Evolutionary conservation across 2,797 vertebrate genomes (phyloP), one percentile per base, ranked within the genome.

Genomic region (Novumbra hubbsi): DNA sequence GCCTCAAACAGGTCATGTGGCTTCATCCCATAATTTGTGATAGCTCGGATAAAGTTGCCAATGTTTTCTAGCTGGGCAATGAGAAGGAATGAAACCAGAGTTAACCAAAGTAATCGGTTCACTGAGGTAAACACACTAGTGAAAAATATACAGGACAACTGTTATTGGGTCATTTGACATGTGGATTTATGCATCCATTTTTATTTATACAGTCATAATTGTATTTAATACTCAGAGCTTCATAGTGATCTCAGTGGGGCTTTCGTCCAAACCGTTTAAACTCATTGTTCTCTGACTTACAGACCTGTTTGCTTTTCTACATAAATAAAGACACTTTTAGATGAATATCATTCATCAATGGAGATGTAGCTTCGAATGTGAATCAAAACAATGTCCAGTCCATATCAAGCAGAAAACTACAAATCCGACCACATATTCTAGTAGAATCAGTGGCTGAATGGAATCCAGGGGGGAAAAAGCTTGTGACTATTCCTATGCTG

Each of bases 1-100:
- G 97, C 96, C 82, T 99, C 97, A 1, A 99, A 99, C 89, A 96
- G 91, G 90, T 99, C 97, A 0, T 97, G 93, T 16, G 92, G 94
- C 88, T 85, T 96, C 84, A 98, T 89, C 50, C 97, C 97, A 0
- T 96, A 99, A 4, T 93, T 95, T 0, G 95, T 96, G 87, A 97
- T 96, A 72, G 93, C 96, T 49, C 94, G 91, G 78, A 97, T 94
- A 81, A 98, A 99, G 76, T 98, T 96, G 28, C 96, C 94, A 0
- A 99, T 98, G 87, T 99, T 99, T 89, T 98, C 97, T 90, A 99
- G 90, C 97, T 98, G 91, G 30, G 62, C 14, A 17, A 34, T 7
- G n/a, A n/a, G 73, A 74, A 41, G n/a, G 5, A 67, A 27, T n/a
- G 67, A 63, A 67, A 50, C 55, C 57, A 72, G 3, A 16, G 30